Evolutionary conservation across 2,888 invertebrate genomes (phyloP).

Genomic region (Morpho helenor): DNA sequence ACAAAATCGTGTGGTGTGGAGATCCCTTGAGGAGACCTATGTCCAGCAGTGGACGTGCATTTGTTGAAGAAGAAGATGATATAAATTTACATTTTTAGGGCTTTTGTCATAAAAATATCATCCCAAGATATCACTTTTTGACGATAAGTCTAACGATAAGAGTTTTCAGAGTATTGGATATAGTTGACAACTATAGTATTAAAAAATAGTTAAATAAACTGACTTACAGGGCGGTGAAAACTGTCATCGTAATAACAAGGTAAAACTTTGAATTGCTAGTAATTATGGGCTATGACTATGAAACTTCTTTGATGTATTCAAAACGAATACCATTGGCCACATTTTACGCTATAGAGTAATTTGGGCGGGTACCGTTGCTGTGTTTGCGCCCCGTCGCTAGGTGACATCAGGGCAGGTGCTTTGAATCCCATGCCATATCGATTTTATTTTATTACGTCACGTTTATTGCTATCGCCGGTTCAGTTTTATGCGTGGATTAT

Average conservation of each 20-base stretch:
- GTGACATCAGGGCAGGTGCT: conserved; percentile 50
- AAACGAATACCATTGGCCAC: conserved; percentile 8
- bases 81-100: too few relatives aligned
- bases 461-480: conserved; percentile 19
- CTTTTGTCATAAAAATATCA: neutral
- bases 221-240: conserved; percentile 1
- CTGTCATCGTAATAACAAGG: conserved; percentile 1
- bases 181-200: too few relatives aligned
- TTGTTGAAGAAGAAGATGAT: too few relatives aligned
- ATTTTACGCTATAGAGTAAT: conserved; percentile 31
- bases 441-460: conserved; percentile 38
- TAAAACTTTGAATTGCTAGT: conserved; percentile 2
- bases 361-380: conserved; percentile 34
- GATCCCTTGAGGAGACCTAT: too few relatives aligned
- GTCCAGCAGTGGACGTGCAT: too few relatives aligned
- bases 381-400: conserved; percentile 62
- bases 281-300: conserved; percentile 5
- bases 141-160: neutral
- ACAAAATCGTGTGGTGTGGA: too few relatives aligned
- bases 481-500: conserved; percentile 7
- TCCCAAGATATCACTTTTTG: neutral
- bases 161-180: too few relatives aligned
- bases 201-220: neutral
- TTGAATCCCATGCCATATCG: conserved; percentile 50
- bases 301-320: conserved; percentile 9